These are phyloP conservation scores for Caradrina kadenii DNA, from an alignment of 2,888 invertebrate genomes.

Conservation along the genomic window DNA sequence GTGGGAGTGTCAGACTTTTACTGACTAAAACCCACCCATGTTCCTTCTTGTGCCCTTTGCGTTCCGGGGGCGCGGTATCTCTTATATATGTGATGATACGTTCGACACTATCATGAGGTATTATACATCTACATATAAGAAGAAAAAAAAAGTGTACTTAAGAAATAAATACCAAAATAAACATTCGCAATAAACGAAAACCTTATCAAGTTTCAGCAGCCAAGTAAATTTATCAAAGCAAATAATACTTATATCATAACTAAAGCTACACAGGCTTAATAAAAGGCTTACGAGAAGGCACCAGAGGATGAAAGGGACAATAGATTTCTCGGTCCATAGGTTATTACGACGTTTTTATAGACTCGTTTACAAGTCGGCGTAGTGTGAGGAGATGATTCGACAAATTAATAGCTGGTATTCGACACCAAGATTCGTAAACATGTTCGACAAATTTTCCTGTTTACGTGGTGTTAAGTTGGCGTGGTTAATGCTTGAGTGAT, in stretches of 20 bases:
- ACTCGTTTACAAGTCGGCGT: constrained; percentile 36
- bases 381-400: constrained; percentile 28
- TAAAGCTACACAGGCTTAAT: constrained; percentile 18
- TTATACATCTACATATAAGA: too few species aligned
- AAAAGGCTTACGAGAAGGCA: constrained; percentile 21
- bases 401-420: constrained; percentile 25
- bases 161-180: too few species aligned
- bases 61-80: too few species aligned
- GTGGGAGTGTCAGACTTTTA: too few species aligned
- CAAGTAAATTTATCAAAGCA: neutral
- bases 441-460: constrained; percentile 20
- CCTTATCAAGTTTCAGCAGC: neutral
- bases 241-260: constrained; percentile 18
- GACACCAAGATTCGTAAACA: constrained; percentile 21
- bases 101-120: too few species aligned
- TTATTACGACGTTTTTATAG: constrained; percentile 47
- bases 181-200: neutral
- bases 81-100: too few species aligned
- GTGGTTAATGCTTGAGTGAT: constrained; percentile 20
- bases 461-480: constrained; percentile 22
- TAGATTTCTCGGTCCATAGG: constrained; percentile 24
- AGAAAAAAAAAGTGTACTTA: too few species aligned
- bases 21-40: too few species aligned
- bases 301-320: constrained; percentile 23
- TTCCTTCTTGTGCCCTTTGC: too few species aligned